These are phyloP conservation scores for Dolichopus griseipennis DNA, from an alignment of 2,888 invertebrate species.

Conservation along the genomic window DNA sequence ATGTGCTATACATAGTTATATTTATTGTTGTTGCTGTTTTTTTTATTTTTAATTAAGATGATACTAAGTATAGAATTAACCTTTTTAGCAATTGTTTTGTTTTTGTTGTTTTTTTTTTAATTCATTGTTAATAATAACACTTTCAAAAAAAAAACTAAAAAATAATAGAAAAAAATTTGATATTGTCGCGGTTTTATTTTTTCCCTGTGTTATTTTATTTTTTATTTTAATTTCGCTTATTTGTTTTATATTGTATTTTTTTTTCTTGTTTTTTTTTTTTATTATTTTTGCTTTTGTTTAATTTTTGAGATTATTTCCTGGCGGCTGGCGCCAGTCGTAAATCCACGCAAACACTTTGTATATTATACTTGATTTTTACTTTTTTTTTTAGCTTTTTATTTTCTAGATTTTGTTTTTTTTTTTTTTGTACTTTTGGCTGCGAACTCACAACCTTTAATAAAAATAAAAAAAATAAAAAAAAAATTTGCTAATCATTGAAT, in stretches of 20 bases:
- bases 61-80: background rate
- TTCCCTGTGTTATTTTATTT: no score
- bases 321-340: slow-evolving; percentile 35
- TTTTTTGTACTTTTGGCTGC: no score
- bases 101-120: no score
- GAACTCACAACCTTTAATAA: no score
- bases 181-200: background rate
- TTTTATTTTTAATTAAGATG: background rate
- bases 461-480: no score
- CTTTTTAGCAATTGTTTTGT: background rate
- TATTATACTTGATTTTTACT: slow-evolving; percentile 14
- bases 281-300: background rate
- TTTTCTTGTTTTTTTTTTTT: background rate
- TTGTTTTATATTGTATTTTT: background rate
- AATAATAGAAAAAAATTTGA: background rate
- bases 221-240: slow-evolving; percentile 2
- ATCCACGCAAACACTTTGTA: slow-evolving; percentile 37
- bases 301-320: slow-evolving; percentile 35
- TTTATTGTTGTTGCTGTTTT: background rate
- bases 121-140: slow-evolving; percentile 6
- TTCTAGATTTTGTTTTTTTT: slow-evolving; percentile 11
- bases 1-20: no score
- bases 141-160: background rate
- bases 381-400: slow-evolving; percentile 13
- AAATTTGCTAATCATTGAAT: no score